Evolutionary conservation across 35 echinoderm and acorn worm genomes (phyloP).

Genomic region (Nesometra sesokonis): DNA sequence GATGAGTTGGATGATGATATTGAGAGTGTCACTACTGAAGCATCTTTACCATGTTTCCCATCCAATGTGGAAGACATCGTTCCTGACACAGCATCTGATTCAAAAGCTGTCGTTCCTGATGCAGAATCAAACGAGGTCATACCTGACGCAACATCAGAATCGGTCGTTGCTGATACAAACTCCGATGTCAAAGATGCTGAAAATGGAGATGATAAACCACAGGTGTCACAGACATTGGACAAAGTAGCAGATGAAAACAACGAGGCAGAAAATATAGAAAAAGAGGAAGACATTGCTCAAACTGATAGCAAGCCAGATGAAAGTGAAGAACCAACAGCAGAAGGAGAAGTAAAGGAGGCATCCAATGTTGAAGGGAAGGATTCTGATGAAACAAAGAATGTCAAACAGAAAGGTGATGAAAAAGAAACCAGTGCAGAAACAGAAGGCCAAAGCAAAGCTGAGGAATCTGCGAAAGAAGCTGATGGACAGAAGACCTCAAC

Average conservation of each 20-base stretch:
- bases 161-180: no score
- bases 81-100: no score
- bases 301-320: not conserved
- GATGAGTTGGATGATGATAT: conserved; percentile 65
- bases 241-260: not conserved
- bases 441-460: no score
- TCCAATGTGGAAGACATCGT: not conserved
- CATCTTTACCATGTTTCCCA: not conserved
- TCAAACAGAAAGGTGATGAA: not conserved
- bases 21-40: conserved; percentile 49
- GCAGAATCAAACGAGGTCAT: no score
- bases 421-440: not conserved
- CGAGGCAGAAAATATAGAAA: not conserved
- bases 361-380: not conserved
- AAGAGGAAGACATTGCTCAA: not conserved
- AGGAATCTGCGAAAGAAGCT: conserved; percentile 4
- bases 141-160: no score
- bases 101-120: no score
- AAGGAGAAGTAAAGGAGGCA: conserved; percentile 5
- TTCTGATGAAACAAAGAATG: not conserved
- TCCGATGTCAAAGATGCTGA: no score
- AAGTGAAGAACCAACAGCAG: not conserved
- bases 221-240: not conserved
- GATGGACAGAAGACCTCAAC: not conserved
- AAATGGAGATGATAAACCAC: no score